These are phyloP conservation scores for Caracal caracal DNA, from an alignment of 2,113 vertebrate species.

Conservation along the genomic window DNA sequence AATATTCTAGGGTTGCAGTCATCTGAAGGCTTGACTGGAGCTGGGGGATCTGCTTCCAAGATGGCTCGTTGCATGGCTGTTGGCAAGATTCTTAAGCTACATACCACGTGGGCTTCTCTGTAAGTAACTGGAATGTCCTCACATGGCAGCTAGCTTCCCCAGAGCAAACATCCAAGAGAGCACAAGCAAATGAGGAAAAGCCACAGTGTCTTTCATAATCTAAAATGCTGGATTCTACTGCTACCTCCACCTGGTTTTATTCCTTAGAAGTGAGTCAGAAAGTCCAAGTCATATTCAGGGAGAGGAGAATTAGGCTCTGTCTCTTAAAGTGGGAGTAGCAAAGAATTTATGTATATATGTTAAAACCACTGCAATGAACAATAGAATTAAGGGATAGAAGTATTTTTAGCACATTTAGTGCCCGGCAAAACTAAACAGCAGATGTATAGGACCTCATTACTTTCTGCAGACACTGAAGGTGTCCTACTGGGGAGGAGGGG, in stretches of 20 bases:
- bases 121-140: not conserved
- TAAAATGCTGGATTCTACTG: not conserved
- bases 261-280: not conserved
- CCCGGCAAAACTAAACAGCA: not conserved
- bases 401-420: not conserved
- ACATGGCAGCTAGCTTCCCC: not conserved
- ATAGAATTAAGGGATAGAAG: not conserved
- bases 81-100: not conserved
- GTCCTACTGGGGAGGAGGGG: fast-evolving
- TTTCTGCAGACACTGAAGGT: not conserved
- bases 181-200: not conserved
- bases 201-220: not conserved
- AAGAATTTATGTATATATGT: not conserved
- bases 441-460: not conserved
- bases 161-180: not conserved
- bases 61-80: not conserved
- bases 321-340: not conserved
- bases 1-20: not conserved
- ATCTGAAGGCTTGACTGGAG: not conserved
- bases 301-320: not conserved
- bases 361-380: not conserved
- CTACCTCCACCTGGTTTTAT: not conserved
- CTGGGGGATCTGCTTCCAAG: not conserved
- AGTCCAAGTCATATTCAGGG: not conserved
- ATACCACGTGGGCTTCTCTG: not conserved